Conservation (phyloP, 2,888 invertebrate genomes). For the Scaeva pyrastri region DNA sequence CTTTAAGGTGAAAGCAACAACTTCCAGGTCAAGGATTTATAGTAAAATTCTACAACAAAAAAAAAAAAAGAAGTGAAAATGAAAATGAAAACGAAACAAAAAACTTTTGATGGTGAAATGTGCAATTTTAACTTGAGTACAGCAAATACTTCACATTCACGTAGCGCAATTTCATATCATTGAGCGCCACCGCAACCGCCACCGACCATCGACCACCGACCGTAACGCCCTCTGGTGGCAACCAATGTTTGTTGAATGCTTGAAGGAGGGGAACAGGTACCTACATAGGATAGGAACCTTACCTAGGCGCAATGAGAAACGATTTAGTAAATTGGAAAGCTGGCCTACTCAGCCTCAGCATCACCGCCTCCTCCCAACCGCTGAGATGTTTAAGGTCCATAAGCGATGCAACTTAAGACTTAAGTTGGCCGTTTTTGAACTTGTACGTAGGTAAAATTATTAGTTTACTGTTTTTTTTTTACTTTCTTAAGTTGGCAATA, state of each 20-base stretch:
- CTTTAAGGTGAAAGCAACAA: constrained; percentile 36
- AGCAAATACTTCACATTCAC: constrained; percentile 72
- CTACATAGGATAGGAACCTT: too few species aligned
- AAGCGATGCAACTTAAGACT: constrained; percentile 6
- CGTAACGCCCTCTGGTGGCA: constrained; percentile 1
- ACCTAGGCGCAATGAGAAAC: constrained; percentile 60
- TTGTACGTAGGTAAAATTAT: constrained; percentile 15
- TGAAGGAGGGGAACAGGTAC: constrained; percentile 15
- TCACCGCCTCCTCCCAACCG: too few species aligned
- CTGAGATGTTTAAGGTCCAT: background rate
- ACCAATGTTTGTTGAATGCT: background rate
- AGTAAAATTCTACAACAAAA: constrained; percentile 34
- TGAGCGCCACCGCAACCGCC: too few species aligned
- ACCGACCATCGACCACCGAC: too few species aligned
- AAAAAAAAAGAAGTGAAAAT: background rate
- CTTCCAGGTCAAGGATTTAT: constrained; percentile 65
- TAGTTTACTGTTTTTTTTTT: background rate
- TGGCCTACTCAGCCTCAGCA: constrained; percentile 30
- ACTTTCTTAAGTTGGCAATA: background rate
- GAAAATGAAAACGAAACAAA: too few species aligned
- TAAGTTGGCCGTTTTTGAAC: constrained; percentile 10
- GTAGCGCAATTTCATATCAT: constrained; percentile 71
- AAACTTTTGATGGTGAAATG: constrained; percentile 49
- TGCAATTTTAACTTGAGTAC: constrained; percentile 69
- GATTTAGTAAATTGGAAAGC: constrained; percentile 69